A percentile compares a stretch with the other conserved stretches of the same genome.
Conservation (phyloP, 1,140 invertebrate species). For the Drosophila cardini region DNA sequence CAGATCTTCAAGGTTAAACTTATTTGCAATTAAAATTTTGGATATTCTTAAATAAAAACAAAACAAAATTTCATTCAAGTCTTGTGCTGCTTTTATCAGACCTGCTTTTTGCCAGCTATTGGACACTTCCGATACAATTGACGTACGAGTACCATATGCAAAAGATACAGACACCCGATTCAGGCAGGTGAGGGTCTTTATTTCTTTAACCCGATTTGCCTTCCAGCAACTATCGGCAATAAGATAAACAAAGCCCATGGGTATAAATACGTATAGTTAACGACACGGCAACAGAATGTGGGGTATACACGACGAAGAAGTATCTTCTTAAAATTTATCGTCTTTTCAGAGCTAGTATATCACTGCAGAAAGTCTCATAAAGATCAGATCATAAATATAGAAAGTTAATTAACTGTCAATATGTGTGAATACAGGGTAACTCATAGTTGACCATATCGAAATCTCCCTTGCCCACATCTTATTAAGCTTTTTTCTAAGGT, state of each 20-base stretch:
- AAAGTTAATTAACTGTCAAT: too few species aligned
- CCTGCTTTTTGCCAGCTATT: conserved; percentile 45
- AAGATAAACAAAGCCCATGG: conserved; percentile 65
- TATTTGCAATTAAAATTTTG: conserved; percentile 79
- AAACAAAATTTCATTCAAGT: conserved; percentile 56
- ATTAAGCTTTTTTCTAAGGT: conserved; percentile 27
- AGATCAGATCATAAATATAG: too few species aligned
- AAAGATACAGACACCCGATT: conserved; percentile 19
- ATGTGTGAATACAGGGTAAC: conserved; percentile 4
- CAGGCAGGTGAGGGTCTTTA: conserved; percentile 48
- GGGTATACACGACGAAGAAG: neutral
- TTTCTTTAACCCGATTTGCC: conserved; percentile 3
- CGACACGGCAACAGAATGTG: conserved; percentile 1
- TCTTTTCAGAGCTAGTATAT: too few species aligned
- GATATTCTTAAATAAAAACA: conserved; percentile 51
- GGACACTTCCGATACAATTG: conserved; percentile 79
- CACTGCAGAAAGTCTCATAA: too few species aligned
- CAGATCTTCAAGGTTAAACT: conserved; percentile 50
- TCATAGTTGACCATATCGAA: neutral
- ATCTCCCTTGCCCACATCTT: conserved; percentile 13
- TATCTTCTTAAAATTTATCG: too few species aligned
- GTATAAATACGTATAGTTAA: conserved; percentile 27
- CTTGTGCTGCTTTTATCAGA: conserved; percentile 62
- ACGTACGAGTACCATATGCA: conserved; percentile 43
- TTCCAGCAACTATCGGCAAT: conserved; percentile 35